Percentiles rank a stretch among this genome's conserved stretches.
phyloP scores from a whole-genome alignment of 1,140 invertebrate genomes.

The Thaumatotibia leucotreta region DNA sequence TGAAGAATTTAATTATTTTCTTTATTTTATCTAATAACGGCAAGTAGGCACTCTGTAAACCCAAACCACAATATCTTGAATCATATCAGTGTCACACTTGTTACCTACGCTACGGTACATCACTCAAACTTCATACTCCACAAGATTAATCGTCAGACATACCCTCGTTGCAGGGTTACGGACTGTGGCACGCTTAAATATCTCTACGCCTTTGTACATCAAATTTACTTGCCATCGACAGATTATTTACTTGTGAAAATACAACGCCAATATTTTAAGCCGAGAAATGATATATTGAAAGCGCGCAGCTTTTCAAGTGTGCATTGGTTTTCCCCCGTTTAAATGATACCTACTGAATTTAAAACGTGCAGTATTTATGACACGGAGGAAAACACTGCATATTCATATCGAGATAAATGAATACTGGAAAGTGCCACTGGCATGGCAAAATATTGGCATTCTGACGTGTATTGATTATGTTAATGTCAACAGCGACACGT shows the following conservation, averaged over 20 bases:
- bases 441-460: too few relatives aligned
- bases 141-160: neutral
- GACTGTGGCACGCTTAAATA: neutral
- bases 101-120: neutral
- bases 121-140: neutral
- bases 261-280: neutral
- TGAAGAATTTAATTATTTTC: neutral
- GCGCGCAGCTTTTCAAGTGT: neutral
- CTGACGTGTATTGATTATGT: too few relatives aligned
- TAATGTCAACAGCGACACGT: too few relatives aligned
- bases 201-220: neutral
- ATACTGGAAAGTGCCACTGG: too few relatives aligned
- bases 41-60: too few relatives aligned
- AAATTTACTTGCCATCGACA: neutral
- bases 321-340: neutral
- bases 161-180: neutral
- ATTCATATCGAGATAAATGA: too few relatives aligned
- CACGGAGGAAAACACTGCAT: too few relatives aligned
- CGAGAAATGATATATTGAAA: neutral
- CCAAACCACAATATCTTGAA: neutral
- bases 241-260: neutral
- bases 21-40: slow-evolving; percentile 21
- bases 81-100: neutral
- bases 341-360: neutral
- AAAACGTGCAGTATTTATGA: neutral